Base-by-base conservation (phyloP, 2,888 invertebrate genomes). In the Synergus itoensis region DNA sequence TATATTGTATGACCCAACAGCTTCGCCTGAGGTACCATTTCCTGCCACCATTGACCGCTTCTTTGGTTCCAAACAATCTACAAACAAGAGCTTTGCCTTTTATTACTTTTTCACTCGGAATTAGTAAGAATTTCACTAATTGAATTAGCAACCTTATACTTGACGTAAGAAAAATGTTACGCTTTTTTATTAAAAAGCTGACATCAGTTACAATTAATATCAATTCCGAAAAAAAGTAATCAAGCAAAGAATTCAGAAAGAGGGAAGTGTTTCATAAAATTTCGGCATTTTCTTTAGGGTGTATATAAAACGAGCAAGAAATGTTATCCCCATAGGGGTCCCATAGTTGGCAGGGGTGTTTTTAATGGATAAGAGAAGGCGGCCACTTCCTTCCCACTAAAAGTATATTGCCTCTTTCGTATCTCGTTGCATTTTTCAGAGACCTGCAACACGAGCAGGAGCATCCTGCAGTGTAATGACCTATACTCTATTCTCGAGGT, bases 361-460 rank as follows among this genome's bases (percentile, higher is more conserved):
- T 85, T 87, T 86, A 87, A 85, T 85, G 86, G 85, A 82, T 81
- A 84, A 81, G 82, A 79, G 82, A 69, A 80, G 83, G 80, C 79
- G 75, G 77, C 80, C 85, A 84, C 83, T 81, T 80, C 79, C 82
- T 79, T 53, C 53, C n/a, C 80, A 79, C 79, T 80, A 79, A 80
- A 85, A 84, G 86, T 86, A 84, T 84, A 86, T 86, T 82, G 82
- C 83, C 60, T 81, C 75, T 81, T 81, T 81, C 84, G 84, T 84
- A 82, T 78, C 79, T 76, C 77, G 83, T 80, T 85, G 84, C 84
- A 86, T 86, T 85, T 87, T 87, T 87, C 82, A 85, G 73, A 9
- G 36, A 73, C 53, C 53, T 73, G 73, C 73, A 73, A 73, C 73
- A 53, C 73, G 48, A 73, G 53, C 48, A 73, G 73, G 73, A 73